These are phyloP conservation scores for Antitype chi DNA, from an alignment of 2,888 invertebrate species.

Conservation along the genomic window DNA sequence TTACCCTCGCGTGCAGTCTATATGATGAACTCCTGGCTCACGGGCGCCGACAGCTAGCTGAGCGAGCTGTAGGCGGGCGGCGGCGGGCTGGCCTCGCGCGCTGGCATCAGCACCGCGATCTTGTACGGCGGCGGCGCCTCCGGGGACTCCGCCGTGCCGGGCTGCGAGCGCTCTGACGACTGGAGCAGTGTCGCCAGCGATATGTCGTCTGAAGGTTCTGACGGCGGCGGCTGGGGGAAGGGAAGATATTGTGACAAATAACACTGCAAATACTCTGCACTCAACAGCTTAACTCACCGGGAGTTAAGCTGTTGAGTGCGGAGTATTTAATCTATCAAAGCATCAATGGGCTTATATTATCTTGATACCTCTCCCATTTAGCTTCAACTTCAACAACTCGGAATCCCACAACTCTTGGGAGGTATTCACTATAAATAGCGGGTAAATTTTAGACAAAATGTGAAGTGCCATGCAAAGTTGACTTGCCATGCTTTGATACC, in stretches of 20 bases:
- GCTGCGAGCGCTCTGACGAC: slow-evolving; percentile 70
- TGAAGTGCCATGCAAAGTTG: background rate
- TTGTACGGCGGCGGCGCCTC: slow-evolving; percentile 95
- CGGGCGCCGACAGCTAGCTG: slow-evolving; percentile 89
- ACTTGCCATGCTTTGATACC: too few species aligned
- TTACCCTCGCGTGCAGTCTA: slow-evolving; percentile 72
- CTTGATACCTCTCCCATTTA: too few species aligned
- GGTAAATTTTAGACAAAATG: background rate
- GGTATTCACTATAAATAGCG: background rate
- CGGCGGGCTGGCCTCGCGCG: slow-evolving; percentile 84
- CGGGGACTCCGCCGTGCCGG: slow-evolving; percentile 60
- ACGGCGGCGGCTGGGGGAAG: slow-evolving; percentile 66
- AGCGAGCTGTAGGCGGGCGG: slow-evolving; percentile 95
- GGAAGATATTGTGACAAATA: background rate
- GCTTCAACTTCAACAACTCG: too few species aligned
- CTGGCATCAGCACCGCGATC: slow-evolving; percentile 94
- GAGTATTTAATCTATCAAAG: too few species aligned
- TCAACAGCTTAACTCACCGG: background rate
- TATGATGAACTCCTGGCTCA: slow-evolving; percentile 84
- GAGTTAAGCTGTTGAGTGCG: too few species aligned
- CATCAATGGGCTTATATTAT: too few species aligned
- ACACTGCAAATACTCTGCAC: background rate
- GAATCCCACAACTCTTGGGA: too few species aligned
- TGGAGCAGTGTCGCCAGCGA: slow-evolving; percentile 79
- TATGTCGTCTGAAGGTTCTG: slow-evolving; percentile 83